Conservation (phyloP, 2,113 vertebrate genomes). For the Oncorhynchus masou region DNA sequence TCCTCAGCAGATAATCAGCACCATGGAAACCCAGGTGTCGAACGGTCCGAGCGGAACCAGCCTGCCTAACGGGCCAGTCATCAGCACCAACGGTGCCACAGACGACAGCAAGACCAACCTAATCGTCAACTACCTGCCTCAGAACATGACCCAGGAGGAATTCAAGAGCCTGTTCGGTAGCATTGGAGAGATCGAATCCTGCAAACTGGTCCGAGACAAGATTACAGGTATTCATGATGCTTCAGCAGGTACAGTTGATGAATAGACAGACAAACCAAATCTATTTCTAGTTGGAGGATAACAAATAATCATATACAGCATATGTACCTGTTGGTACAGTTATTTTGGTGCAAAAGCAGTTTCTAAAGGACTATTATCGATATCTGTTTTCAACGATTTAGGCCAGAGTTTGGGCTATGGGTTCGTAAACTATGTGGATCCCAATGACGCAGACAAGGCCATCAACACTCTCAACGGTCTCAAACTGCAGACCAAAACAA, state of each 20-base stretch:
- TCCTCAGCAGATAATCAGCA: slow-evolving; percentile 96
- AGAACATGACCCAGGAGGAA: slow-evolving; percentile 98
- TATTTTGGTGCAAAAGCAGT: background rate
- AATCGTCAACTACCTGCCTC: slow-evolving; percentile 96
- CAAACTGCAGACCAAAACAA: slow-evolving; percentile 96
- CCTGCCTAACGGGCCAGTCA: slow-evolving; percentile 87
- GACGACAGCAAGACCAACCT: slow-evolving; percentile 98
- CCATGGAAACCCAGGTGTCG: slow-evolving; percentile 97
- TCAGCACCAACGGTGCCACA: slow-evolving; percentile 82
- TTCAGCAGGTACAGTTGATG: background rate
- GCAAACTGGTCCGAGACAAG: slow-evolving; percentile 93
- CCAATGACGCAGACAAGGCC: slow-evolving; percentile 93
- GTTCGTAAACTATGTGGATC: slow-evolving; percentile 95
- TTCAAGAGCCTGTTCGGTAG: slow-evolving; percentile 95
- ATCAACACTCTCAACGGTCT: slow-evolving; percentile 96
- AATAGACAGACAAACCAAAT: background rate
- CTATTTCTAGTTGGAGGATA: background rate
- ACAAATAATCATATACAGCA: background rate
- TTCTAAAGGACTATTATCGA: background rate
- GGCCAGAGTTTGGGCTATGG: slow-evolving; percentile 96
- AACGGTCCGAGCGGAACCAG: slow-evolving; percentile 88
- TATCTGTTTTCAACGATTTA: slow-evolving; percentile 53
- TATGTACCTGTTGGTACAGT: background rate
- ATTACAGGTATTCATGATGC: slow-evolving; percentile 81
- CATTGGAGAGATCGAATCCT: slow-evolving; percentile 95